Conservation (phyloP, 2,888 invertebrate species). For the Kuschelorhynchus macadamiae region DNA sequence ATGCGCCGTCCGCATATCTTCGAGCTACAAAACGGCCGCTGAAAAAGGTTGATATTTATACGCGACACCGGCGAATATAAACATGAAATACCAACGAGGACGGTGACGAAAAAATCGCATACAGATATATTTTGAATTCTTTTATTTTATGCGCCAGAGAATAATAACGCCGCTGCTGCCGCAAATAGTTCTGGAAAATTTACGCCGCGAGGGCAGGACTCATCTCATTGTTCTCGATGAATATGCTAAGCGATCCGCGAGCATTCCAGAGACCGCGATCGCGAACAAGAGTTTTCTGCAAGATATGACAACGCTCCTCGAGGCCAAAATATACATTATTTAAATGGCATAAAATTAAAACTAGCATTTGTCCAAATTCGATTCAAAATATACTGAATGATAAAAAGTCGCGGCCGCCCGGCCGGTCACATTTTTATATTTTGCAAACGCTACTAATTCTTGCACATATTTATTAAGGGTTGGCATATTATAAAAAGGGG, state of each 20-base stretch:
- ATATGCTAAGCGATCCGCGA: constrained; percentile 65
- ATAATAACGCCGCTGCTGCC: constrained; percentile 68
- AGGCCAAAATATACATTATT: no score
- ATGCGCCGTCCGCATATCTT: constrained; percentile 54
- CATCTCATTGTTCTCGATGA: constrained; percentile 69
- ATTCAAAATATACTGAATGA: no score
- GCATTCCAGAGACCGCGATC: constrained; percentile 32
- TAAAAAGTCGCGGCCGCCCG: no score
- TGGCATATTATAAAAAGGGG: no score
- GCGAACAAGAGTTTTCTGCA: constrained; percentile 7
- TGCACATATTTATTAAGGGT: no score
- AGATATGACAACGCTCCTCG: constrained; percentile 20
- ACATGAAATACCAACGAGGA: constrained; percentile 68
- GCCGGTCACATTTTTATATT: no score
- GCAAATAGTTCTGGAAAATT: constrained; percentile 69
- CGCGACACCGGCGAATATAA: constrained; percentile 68
- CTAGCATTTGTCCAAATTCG: no score
- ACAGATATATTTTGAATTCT: constrained; percentile 67
- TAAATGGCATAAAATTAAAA: no score
- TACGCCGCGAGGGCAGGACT: constrained; percentile 65
- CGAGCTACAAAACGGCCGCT: constrained; percentile 47
- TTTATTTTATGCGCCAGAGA: constrained; percentile 66
- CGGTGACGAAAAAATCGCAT: constrained; percentile 68
- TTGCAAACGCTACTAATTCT: no score
- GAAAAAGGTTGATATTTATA: constrained; percentile 66